Conservation (phyloP, 2,888 invertebrate genomes). For the Slavum lentiscoides region DNA sequence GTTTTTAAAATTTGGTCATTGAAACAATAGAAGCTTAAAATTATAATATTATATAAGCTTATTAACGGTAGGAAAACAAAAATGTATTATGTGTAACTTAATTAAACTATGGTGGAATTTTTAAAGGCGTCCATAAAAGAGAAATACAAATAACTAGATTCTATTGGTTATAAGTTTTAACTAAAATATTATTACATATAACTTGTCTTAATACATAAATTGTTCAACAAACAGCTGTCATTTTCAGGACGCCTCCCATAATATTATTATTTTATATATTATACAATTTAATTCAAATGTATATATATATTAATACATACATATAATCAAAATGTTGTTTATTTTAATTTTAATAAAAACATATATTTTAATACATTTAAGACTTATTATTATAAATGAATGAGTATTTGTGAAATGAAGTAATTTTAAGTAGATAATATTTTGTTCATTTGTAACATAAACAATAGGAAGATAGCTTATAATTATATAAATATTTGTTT, state of each 20-base stretch:
- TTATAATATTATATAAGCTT: slow-evolving; percentile 27
- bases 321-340: slow-evolving; percentile 23
- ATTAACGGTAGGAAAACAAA: slow-evolving; percentile 37
- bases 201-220: slow-evolving; percentile 41
- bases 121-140: slow-evolving; percentile 24
- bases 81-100: slow-evolving; percentile 24
- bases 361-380: slow-evolving; percentile 27
- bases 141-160: slow-evolving; percentile 13
- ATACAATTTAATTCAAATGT: slow-evolving; percentile 26
- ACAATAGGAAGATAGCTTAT: slow-evolving; percentile 46
- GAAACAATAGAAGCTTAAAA: slow-evolving; percentile 40
- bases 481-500: slow-evolving; percentile 28
- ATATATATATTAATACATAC: slow-evolving; percentile 22
- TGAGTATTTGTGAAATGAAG: slow-evolving; percentile 39
- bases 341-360: slow-evolving; percentile 19
- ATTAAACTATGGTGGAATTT: slow-evolving; percentile 15
- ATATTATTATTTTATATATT: slow-evolving; percentile 28
- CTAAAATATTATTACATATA: slow-evolving; percentile 29
- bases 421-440: slow-evolving; percentile 50
- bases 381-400: slow-evolving; percentile 41
- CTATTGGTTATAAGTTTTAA: slow-evolving; percentile 17
- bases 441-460: slow-evolving; percentile 47
- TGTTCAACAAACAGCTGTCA: not conserved
- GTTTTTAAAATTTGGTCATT: slow-evolving; percentile 48
- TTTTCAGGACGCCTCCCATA: slow-evolving; percentile 18